Conservation (phyloP, 2,888 invertebrate genomes). For the Pardosa pseudoannulata region DNA sequence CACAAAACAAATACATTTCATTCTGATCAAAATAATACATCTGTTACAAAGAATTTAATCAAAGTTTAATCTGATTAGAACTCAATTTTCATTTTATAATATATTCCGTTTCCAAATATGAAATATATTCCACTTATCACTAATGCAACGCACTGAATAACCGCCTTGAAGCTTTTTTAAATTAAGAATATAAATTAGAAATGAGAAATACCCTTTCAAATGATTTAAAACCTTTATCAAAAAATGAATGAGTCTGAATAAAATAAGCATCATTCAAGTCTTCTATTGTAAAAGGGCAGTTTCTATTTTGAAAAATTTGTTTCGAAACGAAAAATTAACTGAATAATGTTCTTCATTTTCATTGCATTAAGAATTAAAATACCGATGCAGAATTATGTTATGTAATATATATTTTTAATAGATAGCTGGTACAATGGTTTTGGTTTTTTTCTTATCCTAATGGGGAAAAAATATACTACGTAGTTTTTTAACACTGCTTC, state of each 20-base stretch:
- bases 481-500: too few relatives aligned
- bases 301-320: not conserved
- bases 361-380: not conserved
- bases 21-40: too few relatives aligned
- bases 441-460: too few relatives aligned
- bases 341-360: not conserved
- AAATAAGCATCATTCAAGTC: not conserved
- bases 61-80: not conserved
- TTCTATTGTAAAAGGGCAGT: not conserved
- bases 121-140: not conserved
- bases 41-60: too few relatives aligned
- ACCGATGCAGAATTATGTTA: not conserved
- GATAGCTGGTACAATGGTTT: too few relatives aligned
- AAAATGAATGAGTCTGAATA: not conserved
- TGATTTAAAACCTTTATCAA: constrained; percentile 7
- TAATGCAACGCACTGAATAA: not conserved
- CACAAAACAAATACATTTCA: too few relatives aligned
- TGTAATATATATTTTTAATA: not conserved
- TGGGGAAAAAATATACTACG: too few relatives aligned
- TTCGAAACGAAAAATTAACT: not conserved
- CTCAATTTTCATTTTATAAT: not conserved
- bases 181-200: constrained; percentile 4
- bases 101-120: not conserved
- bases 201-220: not conserved
- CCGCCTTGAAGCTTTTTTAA: not conserved